Evolutionary conservation across 2,888 invertebrate species (phyloP).

Genomic region (Syrphus vitripennis): DNA sequence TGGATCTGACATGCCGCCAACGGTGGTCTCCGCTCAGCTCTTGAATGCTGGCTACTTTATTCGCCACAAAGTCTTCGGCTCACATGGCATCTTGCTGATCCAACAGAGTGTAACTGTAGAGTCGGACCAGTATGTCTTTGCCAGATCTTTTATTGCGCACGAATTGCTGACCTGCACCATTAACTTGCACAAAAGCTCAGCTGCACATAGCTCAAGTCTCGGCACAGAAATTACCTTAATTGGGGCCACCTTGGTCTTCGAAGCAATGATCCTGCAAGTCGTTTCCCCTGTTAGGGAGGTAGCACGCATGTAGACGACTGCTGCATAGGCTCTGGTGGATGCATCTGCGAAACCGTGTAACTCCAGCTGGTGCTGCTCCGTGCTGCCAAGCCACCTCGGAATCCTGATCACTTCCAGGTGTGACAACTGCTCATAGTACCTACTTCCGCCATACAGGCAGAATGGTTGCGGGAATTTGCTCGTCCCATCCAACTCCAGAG

Average conservation of each 20-base stretch:
- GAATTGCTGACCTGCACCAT: background rate
- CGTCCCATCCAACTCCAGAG: no score
- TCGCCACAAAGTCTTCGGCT: background rate
- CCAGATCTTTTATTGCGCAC: background rate
- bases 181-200: background rate
- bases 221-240: background rate
- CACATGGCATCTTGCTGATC: background rate
- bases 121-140: background rate
- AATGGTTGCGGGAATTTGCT: no score
- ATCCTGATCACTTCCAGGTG: background rate
- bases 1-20: background rate
- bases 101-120: background rate
- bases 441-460: no score
- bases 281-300: background rate
- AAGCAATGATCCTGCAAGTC: background rate
- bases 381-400: conserved; percentile 8
- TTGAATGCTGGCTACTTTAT: background rate
- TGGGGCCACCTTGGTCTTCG: conserved; percentile 1
- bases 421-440: background rate
- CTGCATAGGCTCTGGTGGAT: no score
- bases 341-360: conserved; percentile 3
- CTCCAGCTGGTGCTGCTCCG: background rate
- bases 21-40: background rate
- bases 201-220: background rate
- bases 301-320: background rate